A percentile compares a stretch with the other conserved stretches of the same genome.
These are phyloP conservation scores for Orthonevra nobilis DNA, from an alignment of 2,888 invertebrate genomes.

Conservation along the genomic window DNA sequence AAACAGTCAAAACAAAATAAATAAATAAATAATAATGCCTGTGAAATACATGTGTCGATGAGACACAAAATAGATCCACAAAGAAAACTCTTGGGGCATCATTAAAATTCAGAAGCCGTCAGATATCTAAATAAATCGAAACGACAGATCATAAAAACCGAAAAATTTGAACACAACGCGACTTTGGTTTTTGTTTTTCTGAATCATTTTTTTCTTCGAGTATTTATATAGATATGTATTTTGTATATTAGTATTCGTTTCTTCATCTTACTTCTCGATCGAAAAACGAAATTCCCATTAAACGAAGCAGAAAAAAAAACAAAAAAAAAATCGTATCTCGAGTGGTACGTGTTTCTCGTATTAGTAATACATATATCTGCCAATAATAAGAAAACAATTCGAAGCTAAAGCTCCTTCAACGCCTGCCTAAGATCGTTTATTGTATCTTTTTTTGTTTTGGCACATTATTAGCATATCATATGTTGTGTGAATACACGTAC, in stretches of 20 bases:
- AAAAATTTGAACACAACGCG: conserved; percentile 65
- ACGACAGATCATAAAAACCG: conserved; percentile 79
- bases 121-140: conserved; percentile 78
- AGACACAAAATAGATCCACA: conserved; percentile 58
- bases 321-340: conserved; percentile 8
- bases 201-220: conserved; percentile 75
- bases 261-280: conserved; percentile 51
- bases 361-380: conserved; percentile 23
- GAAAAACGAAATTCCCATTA: conserved; percentile 66
- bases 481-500: conserved; percentile 18
- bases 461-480: conserved; percentile 62
- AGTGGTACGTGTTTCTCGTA: conserved; percentile 57
- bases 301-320: conserved; percentile 25
- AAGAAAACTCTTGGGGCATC: conserved; percentile 43
- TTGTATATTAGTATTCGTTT: conserved; percentile 52
- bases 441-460: conserved; percentile 37
- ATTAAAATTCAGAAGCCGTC: conserved; percentile 70
- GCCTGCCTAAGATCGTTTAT: background rate
- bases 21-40: conserved; percentile 29
- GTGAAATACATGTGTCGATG: conserved; percentile 60
- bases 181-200: conserved; percentile 49
- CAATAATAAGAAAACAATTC: background rate
- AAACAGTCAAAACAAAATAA: conserved; percentile 21
- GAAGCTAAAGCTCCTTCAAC: conserved; percentile 27
- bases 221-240: conserved; percentile 32